Evolutionary conservation across 1,140 invertebrate species (phyloP), one percentile per base, ranked within the genome.

Genomic region (Drosophila arizonae): DNA sequence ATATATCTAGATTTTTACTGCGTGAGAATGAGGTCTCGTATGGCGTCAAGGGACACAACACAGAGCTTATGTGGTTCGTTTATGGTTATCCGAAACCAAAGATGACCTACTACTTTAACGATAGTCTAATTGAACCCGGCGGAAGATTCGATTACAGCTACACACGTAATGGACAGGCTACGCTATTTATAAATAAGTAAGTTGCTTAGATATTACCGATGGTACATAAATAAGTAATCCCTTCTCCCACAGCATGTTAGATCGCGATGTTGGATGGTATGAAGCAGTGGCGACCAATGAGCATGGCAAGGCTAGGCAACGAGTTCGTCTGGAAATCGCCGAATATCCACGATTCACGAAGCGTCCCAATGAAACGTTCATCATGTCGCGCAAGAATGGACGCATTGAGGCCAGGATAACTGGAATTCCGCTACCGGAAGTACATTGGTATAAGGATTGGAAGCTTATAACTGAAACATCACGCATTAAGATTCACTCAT

Each of bases 391-490:
- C 48, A 94, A 95, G 61, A 94, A 93, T 52, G 96, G 95, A 4
- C 93, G 95, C 52, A 93, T 99, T 33, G 95, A 96, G 87, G 98
- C 98, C 46, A 94, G 96, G 55, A 95, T 99, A 46, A 95, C 95
- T 28, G 98, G 98, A 10, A 95, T 97, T 62, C 98, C 98, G 0
- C 95, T 96, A 81, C 98, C 98, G 0, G 97, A 98, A 73, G 95
- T 99, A n/a, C 98, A 97, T 90, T 99, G 97, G 97, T 98, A 96
- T 92, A 99, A 98, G 92, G 97, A 99, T 91, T 99, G 97, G 97
- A 96, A 97, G 87, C 97, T 97, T 2, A 90, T 99, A 6, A 95
- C 96, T 2, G 92, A 96, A 2, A 96, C 96, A 0, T 93, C 94
- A 6, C 94, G 97, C 79, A 95, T 97, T 21, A 97, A 97, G 95